A percentile compares a stretch with the other conserved stretches of the same genome.
These are phyloP conservation scores for Enteromius argenteus DNA, from an alignment of 2,797 vertebrate genomes.

Conservation along the genomic window DNA sequence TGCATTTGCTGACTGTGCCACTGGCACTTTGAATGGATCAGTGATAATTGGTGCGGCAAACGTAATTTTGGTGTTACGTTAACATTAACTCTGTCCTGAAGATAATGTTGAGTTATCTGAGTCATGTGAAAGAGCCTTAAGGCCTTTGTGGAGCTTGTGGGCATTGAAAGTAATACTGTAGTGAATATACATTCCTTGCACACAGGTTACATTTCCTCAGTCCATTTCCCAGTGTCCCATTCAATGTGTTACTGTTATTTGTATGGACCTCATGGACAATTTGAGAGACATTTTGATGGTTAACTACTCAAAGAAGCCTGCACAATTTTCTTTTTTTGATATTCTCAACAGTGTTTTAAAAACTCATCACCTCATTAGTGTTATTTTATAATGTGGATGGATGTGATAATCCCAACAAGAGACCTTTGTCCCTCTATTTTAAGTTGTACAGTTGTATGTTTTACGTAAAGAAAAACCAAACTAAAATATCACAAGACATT, in stretches of 20 bases:
- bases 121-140: constrained; percentile 24
- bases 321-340: constrained; percentile 24
- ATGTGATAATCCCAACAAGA: constrained; percentile 8
- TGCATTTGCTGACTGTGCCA: background rate
- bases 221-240: background rate
- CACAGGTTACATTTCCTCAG: constrained; percentile 13
- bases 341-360: constrained; percentile 7
- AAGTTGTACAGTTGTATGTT: background rate
- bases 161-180: constrained; percentile 27
- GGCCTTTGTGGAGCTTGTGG: constrained; percentile 11
- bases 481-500: constrained; percentile 25
- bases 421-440: background rate
- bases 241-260: constrained; percentile 24
- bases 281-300: constrained; percentile 11
- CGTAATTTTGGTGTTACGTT: background rate
- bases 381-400: background rate
- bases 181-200: constrained; percentile 25
- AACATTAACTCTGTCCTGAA: background rate
- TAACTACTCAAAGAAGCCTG: constrained; percentile 14
- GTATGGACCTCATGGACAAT: constrained; percentile 2
- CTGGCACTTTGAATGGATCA: background rate
- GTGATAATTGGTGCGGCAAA: background rate
- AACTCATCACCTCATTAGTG: constrained; percentile 7
- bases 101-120: background rate
- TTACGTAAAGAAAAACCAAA: constrained; percentile 32